A percentile compares a stretch with the other conserved stretches of the same genome.
These are phyloP conservation scores for Sylvicapra grimmia DNA, from an alignment of 2,113 vertebrate species.

Conservation along the genomic window DNA sequence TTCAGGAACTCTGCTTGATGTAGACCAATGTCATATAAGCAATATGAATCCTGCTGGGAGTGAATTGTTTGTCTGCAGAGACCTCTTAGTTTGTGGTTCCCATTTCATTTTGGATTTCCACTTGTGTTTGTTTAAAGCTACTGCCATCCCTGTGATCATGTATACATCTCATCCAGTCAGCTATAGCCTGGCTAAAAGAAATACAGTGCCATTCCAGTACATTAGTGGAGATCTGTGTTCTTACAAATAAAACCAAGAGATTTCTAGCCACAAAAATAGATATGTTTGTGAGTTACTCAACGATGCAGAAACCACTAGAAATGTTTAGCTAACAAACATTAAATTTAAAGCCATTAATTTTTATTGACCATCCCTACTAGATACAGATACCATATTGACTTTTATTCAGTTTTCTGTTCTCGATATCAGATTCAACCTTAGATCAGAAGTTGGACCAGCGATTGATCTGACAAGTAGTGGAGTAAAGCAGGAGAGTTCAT, in stretches of 20 bases:
- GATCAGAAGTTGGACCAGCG: background rate
- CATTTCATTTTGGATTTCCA: conserved; percentile 50
- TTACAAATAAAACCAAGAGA: background rate
- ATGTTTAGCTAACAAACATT: background rate
- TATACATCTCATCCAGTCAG: conserved; percentile 19
- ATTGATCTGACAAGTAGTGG: background rate
- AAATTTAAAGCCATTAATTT: background rate
- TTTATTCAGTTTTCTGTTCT: background rate
- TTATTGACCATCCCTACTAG: background rate
- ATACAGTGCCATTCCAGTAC: background rate
- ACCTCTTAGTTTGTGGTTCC: conserved; percentile 37
- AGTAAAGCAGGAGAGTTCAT: background rate
- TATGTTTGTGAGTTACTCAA: background rate
- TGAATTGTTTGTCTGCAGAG: conserved; percentile 30
- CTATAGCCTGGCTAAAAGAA: background rate
- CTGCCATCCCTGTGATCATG: background rate
- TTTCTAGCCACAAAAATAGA: background rate
- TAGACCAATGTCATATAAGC: conserved; percentile 23
- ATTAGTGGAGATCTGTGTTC: background rate
- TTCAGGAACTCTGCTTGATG: conserved; percentile 34
- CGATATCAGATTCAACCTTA: background rate
- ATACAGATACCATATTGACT: background rate
- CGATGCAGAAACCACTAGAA: background rate
- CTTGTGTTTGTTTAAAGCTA: conserved; percentile 52
- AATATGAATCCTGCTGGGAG: conserved; percentile 49